Evolutionary conservation across 2,888 invertebrate species (phyloP).

Genomic region (Protophormia terraenovae): DNA sequence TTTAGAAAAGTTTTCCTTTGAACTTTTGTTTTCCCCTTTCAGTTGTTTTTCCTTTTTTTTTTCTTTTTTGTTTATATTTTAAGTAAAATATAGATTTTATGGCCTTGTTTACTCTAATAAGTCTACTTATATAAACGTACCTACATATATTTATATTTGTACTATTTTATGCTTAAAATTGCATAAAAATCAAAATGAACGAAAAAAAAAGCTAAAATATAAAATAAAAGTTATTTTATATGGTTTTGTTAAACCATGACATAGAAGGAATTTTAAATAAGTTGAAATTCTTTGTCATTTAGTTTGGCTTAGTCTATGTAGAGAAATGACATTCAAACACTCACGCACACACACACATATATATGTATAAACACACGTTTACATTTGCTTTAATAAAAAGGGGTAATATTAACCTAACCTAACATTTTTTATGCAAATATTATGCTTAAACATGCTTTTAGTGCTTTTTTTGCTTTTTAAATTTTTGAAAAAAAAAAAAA

Average conservation of each 20-base stretch:
- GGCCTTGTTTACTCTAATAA: slow-evolving; percentile 43
- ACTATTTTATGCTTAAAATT: slow-evolving; percentile 32
- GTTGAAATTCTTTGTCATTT: slow-evolving; percentile 40
- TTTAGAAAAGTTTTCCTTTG: slow-evolving; percentile 3
- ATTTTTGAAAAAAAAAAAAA: neutral
- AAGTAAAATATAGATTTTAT: slow-evolving; percentile 32
- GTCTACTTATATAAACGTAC: too few relatives aligned
- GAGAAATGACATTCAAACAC: neutral
- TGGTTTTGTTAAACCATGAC: slow-evolving; percentile 26
- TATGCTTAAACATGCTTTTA: slow-evolving; percentile 61
- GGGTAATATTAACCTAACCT: slow-evolving; percentile 25
- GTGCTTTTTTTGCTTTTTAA: slow-evolving; percentile 4
- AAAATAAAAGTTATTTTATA: neutral
- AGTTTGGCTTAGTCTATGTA: neutral
- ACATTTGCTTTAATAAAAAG: neutral
- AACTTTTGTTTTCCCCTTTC: neutral
- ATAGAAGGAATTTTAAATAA: slow-evolving; percentile 56
- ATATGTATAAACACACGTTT: too few relatives aligned
- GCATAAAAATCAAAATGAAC: neutral
- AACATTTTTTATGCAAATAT: slow-evolving; percentile 64
- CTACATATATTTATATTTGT: too few relatives aligned
- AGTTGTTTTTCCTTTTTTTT: neutral
- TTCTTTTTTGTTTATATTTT: neutral
- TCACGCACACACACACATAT: neutral
- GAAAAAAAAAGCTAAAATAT: neutral